Conservation (phyloP, 1,140 invertebrate genomes). For the Harlomillsia oculata region DNA sequence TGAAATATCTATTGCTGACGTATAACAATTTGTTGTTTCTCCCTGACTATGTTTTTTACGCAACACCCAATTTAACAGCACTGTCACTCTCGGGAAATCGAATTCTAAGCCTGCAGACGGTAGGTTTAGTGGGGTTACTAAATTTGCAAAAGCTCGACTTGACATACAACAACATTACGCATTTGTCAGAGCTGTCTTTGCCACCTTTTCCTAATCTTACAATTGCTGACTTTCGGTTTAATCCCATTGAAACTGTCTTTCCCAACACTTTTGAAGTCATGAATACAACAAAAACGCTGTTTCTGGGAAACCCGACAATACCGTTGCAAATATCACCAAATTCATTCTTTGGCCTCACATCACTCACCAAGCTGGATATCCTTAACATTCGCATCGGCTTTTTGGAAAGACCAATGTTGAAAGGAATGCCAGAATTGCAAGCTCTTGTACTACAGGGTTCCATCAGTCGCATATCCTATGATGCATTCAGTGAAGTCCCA, state of each 20-base stretch:
- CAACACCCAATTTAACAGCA: slow-evolving; percentile 51
- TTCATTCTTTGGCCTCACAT: slow-evolving; percentile 52
- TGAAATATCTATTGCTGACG: slow-evolving; percentile 53
- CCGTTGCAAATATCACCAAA: slow-evolving; percentile 49
- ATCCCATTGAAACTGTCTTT: slow-evolving; percentile 56
- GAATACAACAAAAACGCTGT: slow-evolving; percentile 53
- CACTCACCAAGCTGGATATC: slow-evolving; percentile 46
- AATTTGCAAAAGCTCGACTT: slow-evolving; percentile 55
- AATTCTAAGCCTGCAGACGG: slow-evolving; percentile 52
- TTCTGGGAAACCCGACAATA: slow-evolving; percentile 47
- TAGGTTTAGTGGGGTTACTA: slow-evolving; percentile 54
- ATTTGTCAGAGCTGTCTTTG: slow-evolving; percentile 57
- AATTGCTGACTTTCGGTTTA: slow-evolving; percentile 51
- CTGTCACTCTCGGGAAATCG: slow-evolving; percentile 55
- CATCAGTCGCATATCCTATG: slow-evolving; percentile 52
- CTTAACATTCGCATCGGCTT: slow-evolving; percentile 48
- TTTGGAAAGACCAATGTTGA: slow-evolving; percentile 51
- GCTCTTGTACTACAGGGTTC: slow-evolving; percentile 49
- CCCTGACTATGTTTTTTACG: slow-evolving; percentile 58
- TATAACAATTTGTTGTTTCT: slow-evolving; percentile 53
- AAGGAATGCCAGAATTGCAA: slow-evolving; percentile 48
- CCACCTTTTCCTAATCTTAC: slow-evolving; percentile 56
- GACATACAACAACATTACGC: slow-evolving; percentile 53
- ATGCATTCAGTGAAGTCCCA: slow-evolving; percentile 53
- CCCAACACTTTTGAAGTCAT: slow-evolving; percentile 61